Percentiles rank a stretch among this genome's conserved stretches.
These are phyloP conservation scores for Solea senegalensis DNA, from an alignment of 2,113 vertebrate genomes.

Conservation along the genomic window DNA sequence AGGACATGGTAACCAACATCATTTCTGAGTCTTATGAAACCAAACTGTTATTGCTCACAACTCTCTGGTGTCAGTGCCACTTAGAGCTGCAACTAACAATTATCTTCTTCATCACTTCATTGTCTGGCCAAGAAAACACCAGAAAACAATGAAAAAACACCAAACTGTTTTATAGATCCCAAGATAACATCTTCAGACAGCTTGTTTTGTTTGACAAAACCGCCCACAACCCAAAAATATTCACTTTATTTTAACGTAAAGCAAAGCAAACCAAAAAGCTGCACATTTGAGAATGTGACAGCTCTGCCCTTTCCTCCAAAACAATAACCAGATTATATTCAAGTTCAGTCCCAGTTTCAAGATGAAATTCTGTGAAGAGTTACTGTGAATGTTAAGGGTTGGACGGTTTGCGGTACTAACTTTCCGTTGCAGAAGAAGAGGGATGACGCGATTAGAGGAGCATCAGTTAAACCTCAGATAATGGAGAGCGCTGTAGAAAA, in stretches of 20 bases:
- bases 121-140: background rate
- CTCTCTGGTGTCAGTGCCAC: background rate
- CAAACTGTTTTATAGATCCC: background rate
- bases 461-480: background rate
- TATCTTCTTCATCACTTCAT: background rate
- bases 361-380: too few species aligned
- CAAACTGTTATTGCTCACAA: background rate
- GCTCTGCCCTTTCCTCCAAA: too few species aligned
- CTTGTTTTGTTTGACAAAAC: background rate
- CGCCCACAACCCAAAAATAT: background rate
- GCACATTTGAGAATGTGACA: too few species aligned
- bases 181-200: background rate
- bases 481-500: background rate
- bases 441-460: background rate
- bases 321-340: too few species aligned
- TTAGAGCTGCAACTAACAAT: background rate
- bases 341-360: too few species aligned
- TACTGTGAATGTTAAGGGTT: too few species aligned
- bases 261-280: background rate
- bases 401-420: too few species aligned
- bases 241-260: background rate
- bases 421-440: background rate
- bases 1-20: conserved; percentile 7
- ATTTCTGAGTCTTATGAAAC: conserved; percentile 4
- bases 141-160: background rate